These are phyloP conservation scores for Chalcosyrphus nemorum DNA, from an alignment of 2,888 invertebrate genomes.

Conservation along the genomic window DNA sequence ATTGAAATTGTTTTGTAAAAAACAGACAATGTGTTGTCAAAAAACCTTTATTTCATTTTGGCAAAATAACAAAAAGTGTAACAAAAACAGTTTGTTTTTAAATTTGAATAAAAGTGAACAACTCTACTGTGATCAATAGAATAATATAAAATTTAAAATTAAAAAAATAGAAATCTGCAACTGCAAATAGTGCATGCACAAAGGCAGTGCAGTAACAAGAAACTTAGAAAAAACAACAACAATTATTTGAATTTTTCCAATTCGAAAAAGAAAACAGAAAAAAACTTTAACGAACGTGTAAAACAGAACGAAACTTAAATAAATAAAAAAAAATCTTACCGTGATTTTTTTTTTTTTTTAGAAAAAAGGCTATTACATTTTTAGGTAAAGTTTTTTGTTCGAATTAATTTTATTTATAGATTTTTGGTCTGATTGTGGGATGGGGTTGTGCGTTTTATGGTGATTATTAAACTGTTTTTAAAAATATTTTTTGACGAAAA, in stretches of 20 bases:
- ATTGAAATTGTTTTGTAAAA: not conserved
- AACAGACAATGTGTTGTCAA: not conserved
- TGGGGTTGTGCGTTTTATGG: conserved; percentile 49
- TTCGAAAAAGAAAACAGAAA: not conserved
- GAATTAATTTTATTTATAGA: conserved; percentile 7
- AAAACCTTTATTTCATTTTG: too few relatives aligned
- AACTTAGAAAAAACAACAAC: not conserved
- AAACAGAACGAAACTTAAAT: conserved; percentile 50
- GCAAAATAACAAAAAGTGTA: not conserved
- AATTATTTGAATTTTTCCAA: conserved; percentile 1
- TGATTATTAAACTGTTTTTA: conserved; percentile 37
- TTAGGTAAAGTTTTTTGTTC: conserved; percentile 34
- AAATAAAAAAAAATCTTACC: conserved; percentile 60
- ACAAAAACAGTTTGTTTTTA: not conserved
- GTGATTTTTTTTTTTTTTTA: conserved; percentile 51
- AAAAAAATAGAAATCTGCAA: conserved; percentile 28
- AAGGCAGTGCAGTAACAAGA: conserved; percentile 64
- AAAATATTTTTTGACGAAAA: conserved; percentile 34
- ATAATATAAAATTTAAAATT: not conserved
- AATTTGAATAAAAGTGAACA: not conserved
- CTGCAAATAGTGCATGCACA: conserved; percentile 65
- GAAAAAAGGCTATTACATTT: conserved; percentile 27
- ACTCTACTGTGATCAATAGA: not conserved
- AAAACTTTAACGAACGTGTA: conserved; percentile 27
- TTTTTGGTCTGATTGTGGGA: conserved; percentile 53